A percentile compares a stretch with the other conserved stretches of the same genome.
These are phyloP conservation scores for Netelia virgata DNA, from an alignment of 2,888 invertebrate genomes.

Conservation along the genomic window DNA sequence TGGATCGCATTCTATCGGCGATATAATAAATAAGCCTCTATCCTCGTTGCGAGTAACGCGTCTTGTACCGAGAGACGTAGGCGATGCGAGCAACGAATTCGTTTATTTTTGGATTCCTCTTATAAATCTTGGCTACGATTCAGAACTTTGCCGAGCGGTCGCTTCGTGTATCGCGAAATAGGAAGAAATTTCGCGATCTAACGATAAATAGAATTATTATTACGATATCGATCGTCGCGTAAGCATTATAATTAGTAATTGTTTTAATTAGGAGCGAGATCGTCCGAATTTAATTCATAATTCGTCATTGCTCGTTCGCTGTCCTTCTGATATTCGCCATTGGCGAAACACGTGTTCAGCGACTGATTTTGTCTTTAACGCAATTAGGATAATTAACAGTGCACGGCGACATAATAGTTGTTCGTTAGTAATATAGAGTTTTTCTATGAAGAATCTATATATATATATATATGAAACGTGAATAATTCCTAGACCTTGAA, in stretches of 20 bases:
- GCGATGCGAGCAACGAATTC: not conserved
- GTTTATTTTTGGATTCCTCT: conserved; percentile 44
- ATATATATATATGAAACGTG: no score
- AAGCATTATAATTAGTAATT: not conserved
- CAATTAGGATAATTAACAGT: conserved; percentile 59
- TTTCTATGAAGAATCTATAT: no score
- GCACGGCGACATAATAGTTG: not conserved
- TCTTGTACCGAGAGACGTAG: not conserved
- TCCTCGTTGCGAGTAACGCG: not conserved
- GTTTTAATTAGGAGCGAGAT: conserved; percentile 12
- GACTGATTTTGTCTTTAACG: conserved; percentile 17
- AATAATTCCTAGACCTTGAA: no score
- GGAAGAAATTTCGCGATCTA: no score
- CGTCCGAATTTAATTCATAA: conserved; percentile 27
- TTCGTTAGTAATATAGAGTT: not conserved
- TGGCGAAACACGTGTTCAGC: not conserved
- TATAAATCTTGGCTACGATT: conserved; percentile 32
- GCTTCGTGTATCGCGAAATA: no score
- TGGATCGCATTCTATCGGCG: conserved; percentile 2
- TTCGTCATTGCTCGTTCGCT: conserved; percentile 19
- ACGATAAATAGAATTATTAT: no score
- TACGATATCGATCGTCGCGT: no score
- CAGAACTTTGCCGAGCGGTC: not conserved
- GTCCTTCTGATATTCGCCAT: not conserved
- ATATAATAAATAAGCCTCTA: not conserved